Conservation (phyloP, 1,140 invertebrate species). For the Drosophila varians region DNA sequence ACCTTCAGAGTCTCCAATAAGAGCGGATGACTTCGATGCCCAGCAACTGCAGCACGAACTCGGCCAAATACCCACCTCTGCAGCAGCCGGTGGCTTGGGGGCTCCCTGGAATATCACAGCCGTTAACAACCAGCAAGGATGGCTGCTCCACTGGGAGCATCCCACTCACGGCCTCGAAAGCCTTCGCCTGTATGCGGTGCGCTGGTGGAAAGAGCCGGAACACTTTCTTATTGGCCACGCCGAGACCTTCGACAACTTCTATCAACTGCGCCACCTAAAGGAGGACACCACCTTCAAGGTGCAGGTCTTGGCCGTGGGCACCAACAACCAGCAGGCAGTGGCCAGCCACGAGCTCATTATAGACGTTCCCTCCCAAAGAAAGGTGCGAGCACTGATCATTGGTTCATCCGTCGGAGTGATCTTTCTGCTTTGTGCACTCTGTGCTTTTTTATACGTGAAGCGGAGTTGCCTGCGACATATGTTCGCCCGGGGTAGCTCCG, state of each 20-base stretch:
- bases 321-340: slow-evolving; percentile 85
- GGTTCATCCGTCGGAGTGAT: slow-evolving; percentile 86
- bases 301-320: slow-evolving; percentile 87
- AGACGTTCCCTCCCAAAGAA: slow-evolving; percentile 86
- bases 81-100: slow-evolving; percentile 83
- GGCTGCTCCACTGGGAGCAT: slow-evolving; percentile 89
- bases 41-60: slow-evolving; percentile 55
- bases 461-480: slow-evolving; percentile 75
- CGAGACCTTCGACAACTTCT: slow-evolving; percentile 87
- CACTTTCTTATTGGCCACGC: slow-evolving; percentile 86
- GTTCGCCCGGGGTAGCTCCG: slow-evolving; percentile 53
- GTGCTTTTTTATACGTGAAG: slow-evolving; percentile 86
- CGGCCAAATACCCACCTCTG: slow-evolving; percentile 51
- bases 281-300: slow-evolving; percentile 88
- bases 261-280: slow-evolving; percentile 86
- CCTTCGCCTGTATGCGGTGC: slow-evolving; percentile 86
- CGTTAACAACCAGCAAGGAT: slow-evolving; percentile 85
- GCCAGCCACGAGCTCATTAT: slow-evolving; percentile 85
- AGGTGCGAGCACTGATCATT: slow-evolving; percentile 86
- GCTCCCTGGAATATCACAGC: slow-evolving; percentile 88
- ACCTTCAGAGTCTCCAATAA: slow-evolving; percentile 34
- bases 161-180: slow-evolving; percentile 86
- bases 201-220: slow-evolving; percentile 86
- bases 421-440: slow-evolving; percentile 85
- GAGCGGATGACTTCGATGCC: slow-evolving; percentile 52